These are phyloP conservation scores for Boloria euphrosyne DNA, from an alignment of 2,888 invertebrate genomes.

Conservation along the genomic window DNA sequence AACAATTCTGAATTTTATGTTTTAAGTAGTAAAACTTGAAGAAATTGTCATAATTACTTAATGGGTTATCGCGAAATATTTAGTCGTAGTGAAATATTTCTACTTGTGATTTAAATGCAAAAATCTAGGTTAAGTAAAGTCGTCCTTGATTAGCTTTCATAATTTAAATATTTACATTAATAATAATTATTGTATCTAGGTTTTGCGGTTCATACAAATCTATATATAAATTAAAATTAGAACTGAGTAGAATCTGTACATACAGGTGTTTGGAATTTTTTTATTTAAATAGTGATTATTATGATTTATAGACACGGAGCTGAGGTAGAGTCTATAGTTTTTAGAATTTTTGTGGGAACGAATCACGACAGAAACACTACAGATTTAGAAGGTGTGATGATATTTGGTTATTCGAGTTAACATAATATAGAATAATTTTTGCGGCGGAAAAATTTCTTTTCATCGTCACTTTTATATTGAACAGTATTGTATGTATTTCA, in stretches of 20 bases:
- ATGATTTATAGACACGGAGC: too few species aligned
- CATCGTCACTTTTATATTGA: neutral
- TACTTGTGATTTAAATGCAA: conserved; percentile 20
- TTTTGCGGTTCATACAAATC: neutral
- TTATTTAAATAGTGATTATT: too few species aligned
- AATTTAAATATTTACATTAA: conserved; percentile 19
- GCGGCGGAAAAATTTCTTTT: too few species aligned
- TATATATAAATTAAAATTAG: too few species aligned
- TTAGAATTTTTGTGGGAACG: too few species aligned
- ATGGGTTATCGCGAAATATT: neutral
- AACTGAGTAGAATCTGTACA: too few species aligned
- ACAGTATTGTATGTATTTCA: neutral
- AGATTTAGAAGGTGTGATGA: too few species aligned
- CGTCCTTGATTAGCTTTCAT: conserved; percentile 6
- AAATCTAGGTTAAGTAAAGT: conserved; percentile 17
- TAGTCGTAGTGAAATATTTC: conserved; percentile 12
- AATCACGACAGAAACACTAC: too few species aligned
- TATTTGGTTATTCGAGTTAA: too few species aligned
- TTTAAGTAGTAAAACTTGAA: neutral
- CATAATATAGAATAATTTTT: too few species aligned
- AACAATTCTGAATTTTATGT: neutral
- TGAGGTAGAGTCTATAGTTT: too few species aligned
- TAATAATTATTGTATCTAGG: neutral
- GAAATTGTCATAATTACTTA: conserved; percentile 16
- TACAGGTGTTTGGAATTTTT: too few species aligned